Evolutionary conservation across 2,797 vertebrate genomes (phyloP).

Genomic region (Graptemys geographica): DNA sequence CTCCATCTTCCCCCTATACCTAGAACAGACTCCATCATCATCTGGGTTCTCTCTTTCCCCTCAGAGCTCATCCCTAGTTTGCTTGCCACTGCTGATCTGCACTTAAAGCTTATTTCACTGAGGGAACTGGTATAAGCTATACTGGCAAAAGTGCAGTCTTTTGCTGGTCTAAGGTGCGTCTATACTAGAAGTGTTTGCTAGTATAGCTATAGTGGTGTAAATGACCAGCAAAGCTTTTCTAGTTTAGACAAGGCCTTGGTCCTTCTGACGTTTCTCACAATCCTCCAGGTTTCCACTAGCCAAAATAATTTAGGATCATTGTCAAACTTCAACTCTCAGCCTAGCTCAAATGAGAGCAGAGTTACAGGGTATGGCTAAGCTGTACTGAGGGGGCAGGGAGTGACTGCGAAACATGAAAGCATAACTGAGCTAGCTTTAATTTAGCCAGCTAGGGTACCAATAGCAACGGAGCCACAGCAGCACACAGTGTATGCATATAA

Average conservation of each 20-base stretch:
- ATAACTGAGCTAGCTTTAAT: not conserved
- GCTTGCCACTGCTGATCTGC: not conserved
- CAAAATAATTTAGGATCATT: not conserved
- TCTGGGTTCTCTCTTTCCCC: not conserved
- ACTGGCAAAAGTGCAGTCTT: not conserved
- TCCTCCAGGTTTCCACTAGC: not conserved
- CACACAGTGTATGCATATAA: not conserved
- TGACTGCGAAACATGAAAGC: not conserved
- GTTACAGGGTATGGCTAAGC: no score
- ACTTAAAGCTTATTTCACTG: not conserved
- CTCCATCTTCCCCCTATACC: accelerated
- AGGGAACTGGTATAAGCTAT: not conserved
- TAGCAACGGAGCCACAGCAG: not conserved
- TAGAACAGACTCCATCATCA: not conserved
- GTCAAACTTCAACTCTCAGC: not conserved
- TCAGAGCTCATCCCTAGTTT: not conserved
- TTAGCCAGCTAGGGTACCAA: not conserved
- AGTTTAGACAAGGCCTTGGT: not conserved
- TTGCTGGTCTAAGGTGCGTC: not conserved
- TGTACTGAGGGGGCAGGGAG: not conserved
- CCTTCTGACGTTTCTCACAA: accelerated
- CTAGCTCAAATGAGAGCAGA: not conserved
- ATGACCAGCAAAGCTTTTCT: not conserved
- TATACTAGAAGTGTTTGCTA: not conserved
- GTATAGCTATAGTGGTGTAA: not conserved